Evolutionary conservation across 2,888 invertebrate genomes (phyloP).

Genomic region (Amorpha juglandis): DNA sequence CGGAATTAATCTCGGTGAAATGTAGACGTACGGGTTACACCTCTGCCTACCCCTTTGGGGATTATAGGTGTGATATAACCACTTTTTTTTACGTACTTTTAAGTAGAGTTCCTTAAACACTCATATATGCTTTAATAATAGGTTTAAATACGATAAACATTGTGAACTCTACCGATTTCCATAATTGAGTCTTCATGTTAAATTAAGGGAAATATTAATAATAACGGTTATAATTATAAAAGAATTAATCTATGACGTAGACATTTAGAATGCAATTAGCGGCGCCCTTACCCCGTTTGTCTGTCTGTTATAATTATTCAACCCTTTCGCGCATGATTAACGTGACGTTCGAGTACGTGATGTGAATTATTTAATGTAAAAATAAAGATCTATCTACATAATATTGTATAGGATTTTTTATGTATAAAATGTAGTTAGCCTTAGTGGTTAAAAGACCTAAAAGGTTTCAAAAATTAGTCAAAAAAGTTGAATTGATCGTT

Average conservation of each 20-base stretch:
- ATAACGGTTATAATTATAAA: slow-evolving; percentile 9
- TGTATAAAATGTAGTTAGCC: no score
- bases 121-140: not conserved
- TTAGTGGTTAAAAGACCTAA: no score
- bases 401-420: no score
- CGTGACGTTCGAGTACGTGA: slow-evolving; percentile 16
- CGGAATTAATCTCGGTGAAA: no score
- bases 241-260: slow-evolving; percentile 31
- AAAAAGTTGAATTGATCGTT: no score
- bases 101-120: no score
- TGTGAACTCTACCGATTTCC: not conserved
- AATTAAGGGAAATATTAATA: not conserved
- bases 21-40: no score
- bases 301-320: slow-evolving; percentile 64
- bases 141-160: not conserved
- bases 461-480: no score
- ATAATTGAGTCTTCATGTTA: not conserved
- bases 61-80: no score
- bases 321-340: slow-evolving; percentile 45
- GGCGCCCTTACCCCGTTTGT: slow-evolving; percentile 53
- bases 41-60: no score
- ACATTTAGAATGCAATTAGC: slow-evolving; percentile 61
- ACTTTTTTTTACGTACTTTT: no score
- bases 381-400: not conserved
- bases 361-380: slow-evolving; percentile 2